These are phyloP conservation scores for Diaperis boleti DNA, from an alignment of 2,888 invertebrate species.

Conservation along the genomic window DNA sequence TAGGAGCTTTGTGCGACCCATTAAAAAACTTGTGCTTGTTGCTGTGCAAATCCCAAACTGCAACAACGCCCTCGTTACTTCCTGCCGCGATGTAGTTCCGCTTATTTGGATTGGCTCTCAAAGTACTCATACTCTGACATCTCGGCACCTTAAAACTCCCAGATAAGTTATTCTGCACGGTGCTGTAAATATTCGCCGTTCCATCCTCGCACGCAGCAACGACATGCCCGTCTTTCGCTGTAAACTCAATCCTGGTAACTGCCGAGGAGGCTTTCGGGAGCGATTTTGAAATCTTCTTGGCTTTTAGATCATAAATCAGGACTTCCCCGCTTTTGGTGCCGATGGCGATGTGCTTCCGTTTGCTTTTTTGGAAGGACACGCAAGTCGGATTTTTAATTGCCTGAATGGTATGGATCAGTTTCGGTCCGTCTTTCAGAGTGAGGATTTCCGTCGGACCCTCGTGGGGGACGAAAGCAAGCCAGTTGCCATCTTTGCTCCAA, in stretches of 20 bases:
- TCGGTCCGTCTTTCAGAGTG: constrained; percentile 58
- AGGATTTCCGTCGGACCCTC: constrained; percentile 62
- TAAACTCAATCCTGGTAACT: constrained; percentile 59
- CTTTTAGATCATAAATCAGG: constrained; percentile 62
- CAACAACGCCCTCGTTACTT: constrained; percentile 62
- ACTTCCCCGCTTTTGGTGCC: constrained; percentile 61
- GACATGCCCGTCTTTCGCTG: constrained; percentile 61
- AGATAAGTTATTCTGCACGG: constrained; percentile 55
- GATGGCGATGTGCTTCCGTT: constrained; percentile 59
- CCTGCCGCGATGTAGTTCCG: constrained; percentile 59
- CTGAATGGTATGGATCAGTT: constrained; percentile 59
- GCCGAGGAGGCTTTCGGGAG: constrained; percentile 55
- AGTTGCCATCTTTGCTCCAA: constrained; percentile 64
- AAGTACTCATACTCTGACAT: constrained; percentile 57
- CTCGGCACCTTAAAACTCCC: constrained; percentile 59
- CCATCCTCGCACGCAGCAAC: constrained; percentile 61
- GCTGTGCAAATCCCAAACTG: constrained; percentile 62
- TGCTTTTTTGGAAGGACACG: constrained; percentile 61
- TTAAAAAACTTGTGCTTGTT: constrained; percentile 55
- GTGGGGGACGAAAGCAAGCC: constrained; percentile 62
- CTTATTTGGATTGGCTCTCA: constrained; percentile 59
- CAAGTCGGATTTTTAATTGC: constrained; percentile 61
- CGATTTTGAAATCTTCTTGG: constrained; percentile 56
- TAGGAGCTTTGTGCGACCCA: constrained; percentile 69
- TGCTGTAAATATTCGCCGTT: constrained; percentile 59